These are phyloP conservation scores for Dendrophyllia cribrosa DNA, from an alignment of 64 coral and sea anemone genomes.

Conservation along the genomic window DNA sequence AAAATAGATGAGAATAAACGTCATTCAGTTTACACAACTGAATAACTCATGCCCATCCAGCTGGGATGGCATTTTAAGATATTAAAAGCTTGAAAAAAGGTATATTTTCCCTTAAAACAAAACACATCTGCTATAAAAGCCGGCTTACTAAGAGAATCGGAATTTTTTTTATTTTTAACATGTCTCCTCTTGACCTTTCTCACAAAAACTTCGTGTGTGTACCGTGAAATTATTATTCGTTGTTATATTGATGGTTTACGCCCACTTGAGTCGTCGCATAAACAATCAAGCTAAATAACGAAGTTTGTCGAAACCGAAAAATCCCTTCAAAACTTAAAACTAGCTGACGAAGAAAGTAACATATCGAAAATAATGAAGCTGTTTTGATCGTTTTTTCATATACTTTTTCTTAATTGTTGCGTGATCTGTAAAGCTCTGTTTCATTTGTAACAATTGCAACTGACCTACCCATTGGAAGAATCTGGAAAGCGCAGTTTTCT, in stretches of 20 bases:
- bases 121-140: background rate
- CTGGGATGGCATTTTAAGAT: no score
- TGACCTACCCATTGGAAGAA: background rate
- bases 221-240: background rate
- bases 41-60: no score
- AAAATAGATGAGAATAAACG: no score
- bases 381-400: background rate
- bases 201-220: background rate
- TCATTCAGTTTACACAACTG: no score
- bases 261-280: background rate
- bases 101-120: background rate
- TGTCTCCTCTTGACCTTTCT: background rate
- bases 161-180: background rate
- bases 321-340: background rate
- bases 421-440: background rate
- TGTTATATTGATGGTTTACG: background rate
- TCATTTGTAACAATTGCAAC: background rate
- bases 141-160: background rate
- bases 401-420: no score
- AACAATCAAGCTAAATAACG: background rate
- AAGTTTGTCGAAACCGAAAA: background rate
- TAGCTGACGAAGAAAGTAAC: background rate
- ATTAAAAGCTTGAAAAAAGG: background rate
- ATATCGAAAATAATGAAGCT: background rate
- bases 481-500: constrained; percentile 1